Evolutionary conservation across 2,797 vertebrate species (phyloP).

Genomic region (Micrastur ruficollis): DNA sequence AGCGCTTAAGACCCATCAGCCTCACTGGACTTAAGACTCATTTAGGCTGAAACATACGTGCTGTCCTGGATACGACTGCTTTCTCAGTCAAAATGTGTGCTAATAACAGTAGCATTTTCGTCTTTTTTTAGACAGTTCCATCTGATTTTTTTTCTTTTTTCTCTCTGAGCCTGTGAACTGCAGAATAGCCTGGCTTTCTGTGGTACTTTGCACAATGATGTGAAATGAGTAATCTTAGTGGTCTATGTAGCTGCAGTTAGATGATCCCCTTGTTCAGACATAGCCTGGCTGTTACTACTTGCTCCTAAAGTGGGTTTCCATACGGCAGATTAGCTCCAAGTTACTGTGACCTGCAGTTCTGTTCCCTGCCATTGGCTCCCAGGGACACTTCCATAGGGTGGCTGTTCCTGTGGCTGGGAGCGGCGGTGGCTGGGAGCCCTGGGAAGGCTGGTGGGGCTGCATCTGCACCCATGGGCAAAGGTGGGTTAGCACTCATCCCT

Average conservation of each 20-base stretch:
- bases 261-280: neutral
- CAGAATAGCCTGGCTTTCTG: neutral
- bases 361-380: accelerated
- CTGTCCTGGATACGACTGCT: neutral
- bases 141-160: neutral
- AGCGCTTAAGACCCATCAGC: neutral
- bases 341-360: neutral
- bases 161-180: neutral
- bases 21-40: neutral
- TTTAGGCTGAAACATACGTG: neutral
- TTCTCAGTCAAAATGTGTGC: neutral
- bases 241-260: neutral
- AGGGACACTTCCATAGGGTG: neutral
- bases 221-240: neutral
- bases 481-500: neutral
- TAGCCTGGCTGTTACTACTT: neutral
- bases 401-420: neutral
- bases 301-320: neutral
- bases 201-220: neutral
- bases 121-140: neutral
- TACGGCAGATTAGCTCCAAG: neutral
- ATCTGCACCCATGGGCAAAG: neutral
- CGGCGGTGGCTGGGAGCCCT: accelerated
- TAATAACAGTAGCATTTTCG: neutral
- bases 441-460: neutral